Evolutionary conservation across 1,140 invertebrate genomes (phyloP).

Genomic region (Caenorhabditis inopinata): DNA sequence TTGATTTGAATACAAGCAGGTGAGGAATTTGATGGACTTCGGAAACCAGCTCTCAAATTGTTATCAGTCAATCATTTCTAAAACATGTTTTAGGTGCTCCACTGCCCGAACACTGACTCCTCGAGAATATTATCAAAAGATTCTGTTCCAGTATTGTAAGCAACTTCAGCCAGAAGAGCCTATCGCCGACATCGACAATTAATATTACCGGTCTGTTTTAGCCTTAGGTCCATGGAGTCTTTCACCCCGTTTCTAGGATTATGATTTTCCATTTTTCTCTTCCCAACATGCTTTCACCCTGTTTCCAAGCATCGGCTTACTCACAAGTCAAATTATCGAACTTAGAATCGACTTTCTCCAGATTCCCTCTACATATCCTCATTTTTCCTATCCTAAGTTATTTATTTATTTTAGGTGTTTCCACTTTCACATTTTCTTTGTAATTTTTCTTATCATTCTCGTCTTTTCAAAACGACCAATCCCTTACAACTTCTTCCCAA

Average conservation of each 20-base stretch:
- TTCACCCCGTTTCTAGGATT: slow-evolving; percentile 17
- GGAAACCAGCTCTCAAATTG: not conserved
- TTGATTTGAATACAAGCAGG: slow-evolving; percentile 60
- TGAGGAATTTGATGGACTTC: not conserved
- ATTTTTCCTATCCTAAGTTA: slow-evolving; percentile 7
- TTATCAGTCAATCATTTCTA: too few relatives aligned
- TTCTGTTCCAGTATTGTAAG: slow-evolving; percentile 55
- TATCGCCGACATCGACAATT: slow-evolving; percentile 42
- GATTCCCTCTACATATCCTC: slow-evolving; percentile 15
- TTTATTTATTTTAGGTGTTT: slow-evolving; percentile 26
- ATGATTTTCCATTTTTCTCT: not conserved
- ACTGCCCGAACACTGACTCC: slow-evolving; percentile 64
- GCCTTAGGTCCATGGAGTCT: not conserved
- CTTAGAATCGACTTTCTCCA: slow-evolving; percentile 14
- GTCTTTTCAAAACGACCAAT: slow-evolving; percentile 16
- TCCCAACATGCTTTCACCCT: not conserved
- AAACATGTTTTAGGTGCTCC: slow-evolving; percentile 58
- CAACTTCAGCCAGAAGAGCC: slow-evolving; percentile 47
- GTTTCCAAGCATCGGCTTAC: not conserved
- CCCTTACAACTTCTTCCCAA: slow-evolving; percentile 24
- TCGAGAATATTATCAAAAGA: slow-evolving; percentile 64
- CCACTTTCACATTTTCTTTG: not conserved
- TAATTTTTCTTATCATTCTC: not conserved
- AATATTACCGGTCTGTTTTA: not conserved
- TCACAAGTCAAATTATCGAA: not conserved